phyloP scores from a whole-genome alignment of 2,888 invertebrate genomes.

The Clostera curtula region DNA sequence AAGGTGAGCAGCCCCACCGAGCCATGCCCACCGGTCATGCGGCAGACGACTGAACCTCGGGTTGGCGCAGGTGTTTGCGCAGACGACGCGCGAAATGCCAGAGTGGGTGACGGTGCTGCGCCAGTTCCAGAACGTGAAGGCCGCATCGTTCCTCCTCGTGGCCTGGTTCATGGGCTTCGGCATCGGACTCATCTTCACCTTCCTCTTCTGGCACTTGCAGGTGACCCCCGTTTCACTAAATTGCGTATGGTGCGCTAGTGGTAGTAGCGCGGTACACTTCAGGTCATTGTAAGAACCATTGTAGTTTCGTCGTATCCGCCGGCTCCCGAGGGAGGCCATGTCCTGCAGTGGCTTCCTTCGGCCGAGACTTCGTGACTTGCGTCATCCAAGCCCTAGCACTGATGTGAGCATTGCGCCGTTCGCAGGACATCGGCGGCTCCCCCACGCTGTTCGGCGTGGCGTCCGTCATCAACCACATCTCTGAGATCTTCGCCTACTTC shows the following conservation, averaged over 20 bases:
- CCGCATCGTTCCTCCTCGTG: constrained; percentile 94
- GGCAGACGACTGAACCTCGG: no score
- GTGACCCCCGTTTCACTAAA: constrained; percentile 49
- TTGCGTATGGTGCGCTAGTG: background rate
- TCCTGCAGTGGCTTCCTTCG: background rate
- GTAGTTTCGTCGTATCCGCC: no score
- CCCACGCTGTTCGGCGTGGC: constrained; percentile 98
- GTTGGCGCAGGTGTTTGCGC: constrained; percentile 82
- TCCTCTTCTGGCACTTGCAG: constrained; percentile 98
- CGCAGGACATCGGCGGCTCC: constrained; percentile 93
- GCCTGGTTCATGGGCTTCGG: constrained; percentile 99
- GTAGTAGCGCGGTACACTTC: no score
- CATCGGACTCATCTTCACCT: constrained; percentile 98
- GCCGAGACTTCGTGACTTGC: background rate
- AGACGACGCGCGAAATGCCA: constrained; percentile 91
- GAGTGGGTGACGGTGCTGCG: constrained; percentile 95
- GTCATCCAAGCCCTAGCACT: background rate
- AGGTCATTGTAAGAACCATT: no score
- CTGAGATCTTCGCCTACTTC: constrained; percentile 98
- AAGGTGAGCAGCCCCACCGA: constrained; percentile 19
- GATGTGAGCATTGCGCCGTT: background rate
- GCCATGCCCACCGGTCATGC: no score
- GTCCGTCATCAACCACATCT: constrained; percentile 98
- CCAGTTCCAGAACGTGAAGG: constrained; percentile 92
- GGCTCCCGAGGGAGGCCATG: no score